phyloP scores from a whole-genome alignment of 2,888 invertebrate genomes.

The Drosophila pseudotalamancana region DNA sequence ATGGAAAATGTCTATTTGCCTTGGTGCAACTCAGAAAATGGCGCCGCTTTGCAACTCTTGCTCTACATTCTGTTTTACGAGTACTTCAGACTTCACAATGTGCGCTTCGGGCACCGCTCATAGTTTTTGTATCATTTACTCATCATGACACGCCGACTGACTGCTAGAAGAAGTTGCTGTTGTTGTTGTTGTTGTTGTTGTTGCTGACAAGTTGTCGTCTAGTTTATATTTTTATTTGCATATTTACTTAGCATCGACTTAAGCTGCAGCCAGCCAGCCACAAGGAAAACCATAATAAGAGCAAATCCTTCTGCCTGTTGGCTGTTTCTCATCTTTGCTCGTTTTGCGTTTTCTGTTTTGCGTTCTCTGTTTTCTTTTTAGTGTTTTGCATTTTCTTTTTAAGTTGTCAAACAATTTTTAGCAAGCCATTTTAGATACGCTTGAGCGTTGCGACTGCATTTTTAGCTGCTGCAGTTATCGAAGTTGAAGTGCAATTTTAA shows the following conservation, averaged over 20 bases:
- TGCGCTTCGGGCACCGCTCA: constrained; percentile 13
- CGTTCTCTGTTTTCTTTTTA: too few species aligned
- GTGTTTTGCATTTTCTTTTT: constrained; percentile 46
- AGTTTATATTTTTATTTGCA: constrained; percentile 66
- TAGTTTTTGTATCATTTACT: constrained; percentile 67
- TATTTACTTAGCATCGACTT: constrained; percentile 62
- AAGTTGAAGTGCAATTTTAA: constrained; percentile 76
- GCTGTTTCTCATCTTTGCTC: constrained; percentile 47
- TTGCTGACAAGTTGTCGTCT: constrained; percentile 52
- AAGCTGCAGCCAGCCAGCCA: constrained; percentile 19
- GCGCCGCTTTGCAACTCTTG: constrained; percentile 20
- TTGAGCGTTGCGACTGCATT: constrained; percentile 44
- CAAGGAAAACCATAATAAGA: constrained; percentile 14
- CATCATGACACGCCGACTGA: constrained; percentile 66
- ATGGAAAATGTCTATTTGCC: constrained; percentile 25
- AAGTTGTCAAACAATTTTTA: constrained; percentile 71
- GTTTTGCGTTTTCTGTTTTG: constrained; percentile 36
- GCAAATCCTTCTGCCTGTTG: constrained; percentile 26
- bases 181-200: constrained; percentile 26
- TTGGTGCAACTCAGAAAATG: constrained; percentile 10
- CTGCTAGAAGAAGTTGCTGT: constrained; percentile 22
- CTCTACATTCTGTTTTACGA: constrained; percentile 27
- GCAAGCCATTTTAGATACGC: constrained; percentile 66
- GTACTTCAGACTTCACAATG: constrained; percentile 27
- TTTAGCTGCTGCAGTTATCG: constrained; percentile 64